Base-by-base conservation (phyloP, 2,113 vertebrate genomes). In the Trematomus loennbergii region DNA sequence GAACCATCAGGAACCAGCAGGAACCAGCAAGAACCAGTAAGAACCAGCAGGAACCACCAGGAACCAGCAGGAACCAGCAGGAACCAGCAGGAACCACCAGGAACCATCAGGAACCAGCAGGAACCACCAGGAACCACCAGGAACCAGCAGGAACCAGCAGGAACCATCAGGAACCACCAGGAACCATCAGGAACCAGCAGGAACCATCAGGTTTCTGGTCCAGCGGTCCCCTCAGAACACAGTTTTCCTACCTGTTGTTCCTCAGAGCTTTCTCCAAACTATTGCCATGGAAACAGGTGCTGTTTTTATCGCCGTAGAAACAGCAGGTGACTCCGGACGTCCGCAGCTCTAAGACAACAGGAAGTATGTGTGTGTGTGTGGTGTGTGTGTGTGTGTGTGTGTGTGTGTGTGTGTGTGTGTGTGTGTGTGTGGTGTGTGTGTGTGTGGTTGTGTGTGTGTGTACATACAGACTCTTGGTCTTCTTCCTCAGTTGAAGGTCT, bases 181-280 rank as follows among this genome's bases (percentile, higher is more conserved):
- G 18, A 25, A 60, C 46, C 16, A 12, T 1, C 7, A 9, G 11
- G 50, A 43, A 2, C 48, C 59, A 10, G 6, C 0, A 4, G 7
- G 16, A 57, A 5, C 59, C 48, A 53, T 25, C 25, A 36, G 33
- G 33, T 36, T 6, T 36, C 33, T 36, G 33, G 33, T 36, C 4
- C 5, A 7, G 16, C 18, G 12, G n/a, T 45, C 20, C n/a, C 18
- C 16, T 9, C 12, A 29, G 9, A 11, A 2, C 16, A 17, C 7
- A 0, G 7, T 16, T 9, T 15, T 76, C 48, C 20, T 55, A 91
- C 92, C 88, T 88, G 83, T 78, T 81, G 82, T 91, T 92, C 58
- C 95, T 96, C 52, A 95, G 91, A 72, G 94, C 95, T 95, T 97
- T 97, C 92, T 98, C 96, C 81, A 96, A 80, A 67, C 97, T 97